phyloP scores from a whole-genome alignment of 1,140 invertebrate genomes.

The Hestina assimilis region DNA sequence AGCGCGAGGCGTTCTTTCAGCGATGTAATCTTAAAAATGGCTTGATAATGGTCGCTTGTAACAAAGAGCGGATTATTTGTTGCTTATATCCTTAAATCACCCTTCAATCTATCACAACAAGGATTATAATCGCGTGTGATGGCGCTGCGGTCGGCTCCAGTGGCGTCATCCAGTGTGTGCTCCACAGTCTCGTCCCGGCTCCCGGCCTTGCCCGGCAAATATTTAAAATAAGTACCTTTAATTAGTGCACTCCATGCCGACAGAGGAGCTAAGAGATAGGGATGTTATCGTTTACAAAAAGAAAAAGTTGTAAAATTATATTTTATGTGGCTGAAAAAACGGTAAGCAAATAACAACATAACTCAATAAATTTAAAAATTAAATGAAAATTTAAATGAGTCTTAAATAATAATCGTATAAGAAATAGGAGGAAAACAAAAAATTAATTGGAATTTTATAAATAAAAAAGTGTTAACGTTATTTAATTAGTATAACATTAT shows the following conservation, averaged over 20 bases:
- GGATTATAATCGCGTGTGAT: slow-evolving; percentile 1
- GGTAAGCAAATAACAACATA: no score
- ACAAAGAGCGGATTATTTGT: slow-evolving; percentile 31
- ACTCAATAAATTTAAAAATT: no score
- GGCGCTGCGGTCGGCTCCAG: neutral
- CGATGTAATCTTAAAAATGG: slow-evolving; percentile 46
- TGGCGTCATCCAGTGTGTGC: slow-evolving; percentile 19
- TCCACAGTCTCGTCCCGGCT: neutral
- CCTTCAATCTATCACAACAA: neutral
- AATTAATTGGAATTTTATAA: no score
- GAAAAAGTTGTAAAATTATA: neutral
- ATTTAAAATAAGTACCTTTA: slow-evolving; percentile 20
- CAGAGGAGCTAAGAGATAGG: neutral
- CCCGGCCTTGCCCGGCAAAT: slow-evolving; percentile 3
- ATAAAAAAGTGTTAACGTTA: no score
- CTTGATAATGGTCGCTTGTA: slow-evolving; percentile 39
- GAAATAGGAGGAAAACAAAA: no score
- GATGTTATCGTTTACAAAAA: neutral
- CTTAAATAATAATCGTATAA: no score
- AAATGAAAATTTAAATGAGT: no score
- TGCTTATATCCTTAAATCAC: neutral
- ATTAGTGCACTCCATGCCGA: slow-evolving; percentile 19
- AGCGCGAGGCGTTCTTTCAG: slow-evolving; percentile 41
- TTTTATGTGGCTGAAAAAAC: no score
- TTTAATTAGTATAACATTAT: no score